Evolutionary conservation across 2,113 vertebrate species (phyloP), one percentile per base, ranked within the genome.

Genomic region (Scomber japonicus): DNA sequence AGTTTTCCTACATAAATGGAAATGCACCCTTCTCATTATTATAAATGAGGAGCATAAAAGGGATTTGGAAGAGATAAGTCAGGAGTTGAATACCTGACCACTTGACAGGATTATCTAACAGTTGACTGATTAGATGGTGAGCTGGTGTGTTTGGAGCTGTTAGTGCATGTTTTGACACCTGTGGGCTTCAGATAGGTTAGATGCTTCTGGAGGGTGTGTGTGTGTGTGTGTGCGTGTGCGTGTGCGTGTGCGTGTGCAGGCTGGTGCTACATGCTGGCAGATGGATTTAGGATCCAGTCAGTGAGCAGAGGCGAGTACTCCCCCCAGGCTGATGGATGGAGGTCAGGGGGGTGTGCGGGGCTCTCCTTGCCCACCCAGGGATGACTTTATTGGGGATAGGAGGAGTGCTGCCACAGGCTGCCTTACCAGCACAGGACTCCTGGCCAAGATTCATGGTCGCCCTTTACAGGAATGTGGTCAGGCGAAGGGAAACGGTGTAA

Each of bases 391-490:
- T 86, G 89, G 92, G 88, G 84, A 83, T 88, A 77, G 80, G 83
- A 90, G 91, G 92, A 94, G 92, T 89, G 83, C 88, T 81, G 93
- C 92, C 92, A 91, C 75, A 60, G 83, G 82, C 82, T 71, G 67
- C 87, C 78, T 84, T 69, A 87, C 88, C 90, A 88, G 85, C 80
- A 82, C 83, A 77, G 54, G 90, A 93, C 93, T 94, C 90, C 90
- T 89, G 64, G 49, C 80, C 67, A 91, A 95, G 95, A 94, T 95
- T 95, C 94, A 94, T 87, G 89, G 86, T 91, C 60, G 78, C 80
- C 90, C 91, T 92, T 90, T 91, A 63, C 72, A 90, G 91, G 94
- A 95, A 95, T 95, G 93, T 84, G 89, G 92, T 91, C 90, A 86
- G 75, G 90, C 90, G 78, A 72, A 84, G 66, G 81, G 77, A 83